These are phyloP conservation scores for Peromyscus attwateri DNA, from an alignment of 2,797 vertebrate species.

Conservation along the genomic window DNA sequence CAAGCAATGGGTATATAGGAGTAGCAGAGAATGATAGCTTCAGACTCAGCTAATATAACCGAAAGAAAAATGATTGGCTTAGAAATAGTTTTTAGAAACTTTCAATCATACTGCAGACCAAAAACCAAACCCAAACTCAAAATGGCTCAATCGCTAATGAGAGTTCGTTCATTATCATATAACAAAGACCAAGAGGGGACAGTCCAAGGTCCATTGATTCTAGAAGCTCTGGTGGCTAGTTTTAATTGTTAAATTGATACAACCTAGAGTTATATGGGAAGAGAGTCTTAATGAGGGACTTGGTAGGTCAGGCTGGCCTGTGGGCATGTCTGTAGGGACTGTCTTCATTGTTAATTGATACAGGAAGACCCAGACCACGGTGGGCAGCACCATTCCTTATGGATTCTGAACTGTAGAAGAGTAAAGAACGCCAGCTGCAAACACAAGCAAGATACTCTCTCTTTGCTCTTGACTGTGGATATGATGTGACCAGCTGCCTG, in stretches of 20 bases:
- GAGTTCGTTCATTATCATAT: neutral
- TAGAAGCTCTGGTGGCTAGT: neutral
- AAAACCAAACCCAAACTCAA: conserved; percentile 53
- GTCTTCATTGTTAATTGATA: neutral
- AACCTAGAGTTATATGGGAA: neutral
- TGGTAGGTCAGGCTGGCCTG: neutral
- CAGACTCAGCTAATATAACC: neutral
- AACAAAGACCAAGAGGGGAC: neutral
- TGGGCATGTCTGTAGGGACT: neutral
- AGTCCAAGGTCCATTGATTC: neutral
- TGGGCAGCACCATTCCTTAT: neutral
- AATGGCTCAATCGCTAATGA: conserved; percentile 3
- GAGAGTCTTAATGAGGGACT: neutral
- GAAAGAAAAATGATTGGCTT: conserved; percentile 12
- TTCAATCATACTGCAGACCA: neutral
- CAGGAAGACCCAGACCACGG: neutral
- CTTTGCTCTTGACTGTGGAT: neutral
- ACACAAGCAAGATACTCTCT: neutral
- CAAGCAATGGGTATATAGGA: neutral
- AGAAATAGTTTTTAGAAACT: conserved; percentile 24
- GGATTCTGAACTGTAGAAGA: neutral
- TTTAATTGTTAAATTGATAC: neutral
- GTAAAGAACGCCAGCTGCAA: neutral
- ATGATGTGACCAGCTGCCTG: neutral
- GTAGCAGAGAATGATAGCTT: neutral